These are phyloP conservation scores for Amphilophus citrinellus DNA, from an alignment of 2,113 vertebrate genomes.

Conservation along the genomic window DNA sequence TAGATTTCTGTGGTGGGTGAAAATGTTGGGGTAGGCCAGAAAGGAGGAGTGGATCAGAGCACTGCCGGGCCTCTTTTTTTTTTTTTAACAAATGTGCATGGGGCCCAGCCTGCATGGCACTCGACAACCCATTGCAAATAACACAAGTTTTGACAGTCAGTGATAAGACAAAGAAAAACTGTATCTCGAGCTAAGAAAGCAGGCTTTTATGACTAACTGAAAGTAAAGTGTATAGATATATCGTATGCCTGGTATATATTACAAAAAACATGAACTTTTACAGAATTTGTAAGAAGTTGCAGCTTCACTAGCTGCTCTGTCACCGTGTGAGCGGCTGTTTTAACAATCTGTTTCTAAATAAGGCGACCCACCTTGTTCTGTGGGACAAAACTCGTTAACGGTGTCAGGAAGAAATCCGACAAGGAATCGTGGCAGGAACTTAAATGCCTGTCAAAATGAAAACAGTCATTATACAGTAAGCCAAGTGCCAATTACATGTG, in stretches of 20 bases:
- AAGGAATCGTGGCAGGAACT: slow-evolving; percentile 17
- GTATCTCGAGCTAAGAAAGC: neutral
- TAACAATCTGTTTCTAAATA: slow-evolving; percentile 13
- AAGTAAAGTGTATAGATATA: neutral
- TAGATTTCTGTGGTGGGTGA: slow-evolving; percentile 69
- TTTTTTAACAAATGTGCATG: slow-evolving; percentile 13
- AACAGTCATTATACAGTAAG: slow-evolving; percentile 45
- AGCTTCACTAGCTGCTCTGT: neutral
- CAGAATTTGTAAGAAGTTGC: neutral
- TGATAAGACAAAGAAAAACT: neutral
- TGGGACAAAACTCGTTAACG: neutral
- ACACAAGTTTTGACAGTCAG: neutral
- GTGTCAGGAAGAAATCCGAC: slow-evolving; percentile 8
- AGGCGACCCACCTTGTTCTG: slow-evolving; percentile 3
- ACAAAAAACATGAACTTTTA: neutral
- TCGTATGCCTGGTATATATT: neutral
- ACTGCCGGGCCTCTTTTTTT: slow-evolving; percentile 26
- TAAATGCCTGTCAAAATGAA: slow-evolving; percentile 37
- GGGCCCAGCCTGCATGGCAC: neutral
- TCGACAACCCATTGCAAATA: neutral
- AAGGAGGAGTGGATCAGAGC: slow-evolving; percentile 53
- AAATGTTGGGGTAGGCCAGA: slow-evolving; percentile 58
- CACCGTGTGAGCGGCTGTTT: neutral
- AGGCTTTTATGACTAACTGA: neutral
- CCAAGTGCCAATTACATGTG: slow-evolving; percentile 58